These are phyloP conservation scores for Macrotis lagotis DNA, from an alignment of 2,113 vertebrate genomes.

Conservation along the genomic window DNA sequence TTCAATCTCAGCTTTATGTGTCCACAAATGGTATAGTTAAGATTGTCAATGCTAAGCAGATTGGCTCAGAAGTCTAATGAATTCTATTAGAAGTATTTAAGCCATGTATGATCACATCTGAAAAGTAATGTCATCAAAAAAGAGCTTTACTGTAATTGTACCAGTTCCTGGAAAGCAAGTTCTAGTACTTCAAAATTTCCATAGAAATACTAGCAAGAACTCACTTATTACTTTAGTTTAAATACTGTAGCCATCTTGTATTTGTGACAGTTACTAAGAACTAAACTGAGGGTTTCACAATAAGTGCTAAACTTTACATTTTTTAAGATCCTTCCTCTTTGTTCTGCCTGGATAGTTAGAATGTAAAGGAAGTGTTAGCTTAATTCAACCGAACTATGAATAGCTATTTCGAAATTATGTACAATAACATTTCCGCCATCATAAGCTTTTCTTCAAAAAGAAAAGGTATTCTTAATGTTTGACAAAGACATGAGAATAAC, in stretches of 20 bases:
- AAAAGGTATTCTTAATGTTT: not conserved
- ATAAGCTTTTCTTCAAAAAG: slow-evolving; percentile 34
- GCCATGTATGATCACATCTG: slow-evolving; percentile 1
- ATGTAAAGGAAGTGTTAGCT: slow-evolving; percentile 51
- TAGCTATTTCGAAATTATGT: not conserved
- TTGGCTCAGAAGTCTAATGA: slow-evolving; percentile 46
- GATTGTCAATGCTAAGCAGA: not conserved
- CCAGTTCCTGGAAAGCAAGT: not conserved
- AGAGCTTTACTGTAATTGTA: slow-evolving; percentile 25
- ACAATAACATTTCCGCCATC: not conserved
- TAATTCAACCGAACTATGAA: slow-evolving; percentile 55
- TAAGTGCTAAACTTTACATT: slow-evolving; percentile 62
- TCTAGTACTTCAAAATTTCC: not conserved
- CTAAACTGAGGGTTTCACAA: slow-evolving; percentile 54
- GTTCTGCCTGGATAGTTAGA: slow-evolving; percentile 56
- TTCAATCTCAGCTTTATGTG: slow-evolving; percentile 25
- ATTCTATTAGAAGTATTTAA: slow-evolving; percentile 31
- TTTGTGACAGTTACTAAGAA: slow-evolving; percentile 64
- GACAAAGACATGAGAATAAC: slow-evolving; percentile 10
- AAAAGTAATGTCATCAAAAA: slow-evolving; percentile 40
- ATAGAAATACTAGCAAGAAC: slow-evolving; percentile 27
- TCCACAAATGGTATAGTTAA: slow-evolving; percentile 35
- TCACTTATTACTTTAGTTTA: slow-evolving; percentile 60
- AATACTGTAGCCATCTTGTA: slow-evolving; percentile 49
- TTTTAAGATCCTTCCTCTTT: slow-evolving; percentile 62